These are phyloP conservation scores for Haliaeetus leucogaster DNA, from an alignment of 2,113 vertebrate genomes.

Conservation along the genomic window DNA sequence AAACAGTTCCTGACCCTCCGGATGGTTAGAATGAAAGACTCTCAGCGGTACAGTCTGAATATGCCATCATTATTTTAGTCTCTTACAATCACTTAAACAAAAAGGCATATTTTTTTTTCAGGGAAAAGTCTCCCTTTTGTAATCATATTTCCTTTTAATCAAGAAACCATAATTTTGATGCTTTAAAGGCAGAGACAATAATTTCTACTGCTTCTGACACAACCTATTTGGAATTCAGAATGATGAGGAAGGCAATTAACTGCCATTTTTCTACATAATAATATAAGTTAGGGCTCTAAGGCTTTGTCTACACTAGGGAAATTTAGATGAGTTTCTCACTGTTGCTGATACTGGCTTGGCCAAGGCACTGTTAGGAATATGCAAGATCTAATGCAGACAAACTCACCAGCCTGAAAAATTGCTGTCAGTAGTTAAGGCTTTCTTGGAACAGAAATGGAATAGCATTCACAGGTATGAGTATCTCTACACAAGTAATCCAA, in stretches of 20 bases:
- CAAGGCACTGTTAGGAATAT: background rate
- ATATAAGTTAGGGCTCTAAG: conserved; percentile 34
- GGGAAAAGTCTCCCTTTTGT: background rate
- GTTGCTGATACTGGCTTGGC: background rate
- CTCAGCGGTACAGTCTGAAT: background rate
- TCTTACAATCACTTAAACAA: background rate
- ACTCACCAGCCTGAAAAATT: background rate
- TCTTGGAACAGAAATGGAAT: background rate
- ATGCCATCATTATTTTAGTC: background rate
- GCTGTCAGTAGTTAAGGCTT: background rate
- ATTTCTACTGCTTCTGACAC: background rate
- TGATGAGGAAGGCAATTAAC: conserved; percentile 27
- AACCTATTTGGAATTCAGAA: conserved; percentile 46
- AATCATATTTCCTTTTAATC: background rate
- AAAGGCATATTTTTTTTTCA: background rate
- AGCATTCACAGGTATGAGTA: background rate
- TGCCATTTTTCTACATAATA: conserved; percentile 56
- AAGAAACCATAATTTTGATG: background rate
- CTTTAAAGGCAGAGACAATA: background rate
- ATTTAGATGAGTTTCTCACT: conserved; percentile 17
- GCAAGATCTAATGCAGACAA: background rate
- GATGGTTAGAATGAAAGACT: background rate
- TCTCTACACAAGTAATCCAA: background rate
- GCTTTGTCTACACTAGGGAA: conserved; percentile 52
- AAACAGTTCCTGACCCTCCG: background rate